Percentiles rank a stretch among this genome's conserved stretches.
Evolutionary conservation across 2,888 invertebrate genomes (phyloP).

Genomic region (Anodontia alba): DNA sequence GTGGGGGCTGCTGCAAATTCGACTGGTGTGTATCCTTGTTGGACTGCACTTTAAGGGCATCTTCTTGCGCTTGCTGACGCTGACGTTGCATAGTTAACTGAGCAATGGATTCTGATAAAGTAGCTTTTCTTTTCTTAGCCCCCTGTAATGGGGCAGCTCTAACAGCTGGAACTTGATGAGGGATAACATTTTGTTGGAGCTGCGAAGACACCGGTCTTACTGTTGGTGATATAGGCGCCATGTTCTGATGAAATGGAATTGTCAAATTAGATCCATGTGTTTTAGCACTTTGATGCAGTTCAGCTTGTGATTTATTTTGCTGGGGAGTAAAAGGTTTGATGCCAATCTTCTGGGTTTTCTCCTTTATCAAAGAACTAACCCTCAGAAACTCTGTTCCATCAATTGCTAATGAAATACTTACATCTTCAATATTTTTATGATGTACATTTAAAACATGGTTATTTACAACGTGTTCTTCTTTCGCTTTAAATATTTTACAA

Average conservation of each 20-base stretch:
- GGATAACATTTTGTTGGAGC: background rate
- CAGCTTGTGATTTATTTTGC: background rate
- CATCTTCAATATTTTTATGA: slow-evolving; percentile 51
- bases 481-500: slow-evolving; percentile 75
- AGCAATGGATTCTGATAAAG: slow-evolving; percentile 52
- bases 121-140: slow-evolving; percentile 49
- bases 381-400: slow-evolving; percentile 72
- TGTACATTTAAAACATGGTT: slow-evolving; percentile 65
- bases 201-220: background rate
- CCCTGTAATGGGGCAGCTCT: slow-evolving; percentile 15
- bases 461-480: slow-evolving; percentile 66
- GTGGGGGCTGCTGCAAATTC: slow-evolving; percentile 45
- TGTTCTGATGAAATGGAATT: slow-evolving; percentile 10
- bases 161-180: background rate
- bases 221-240: background rate
- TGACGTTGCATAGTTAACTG: slow-evolving; percentile 50
- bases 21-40: background rate
- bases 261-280: background rate
- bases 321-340: slow-evolving; percentile 25
- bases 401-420: slow-evolving; percentile 69
- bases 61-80: slow-evolving; percentile 42
- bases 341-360: slow-evolving; percentile 45
- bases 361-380: slow-evolving; percentile 67
- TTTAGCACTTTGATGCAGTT: background rate
- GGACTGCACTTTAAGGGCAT: slow-evolving; percentile 9